phyloP scores from a whole-genome alignment of 23 tunicate species.

The Diplosoma virens region DNA sequence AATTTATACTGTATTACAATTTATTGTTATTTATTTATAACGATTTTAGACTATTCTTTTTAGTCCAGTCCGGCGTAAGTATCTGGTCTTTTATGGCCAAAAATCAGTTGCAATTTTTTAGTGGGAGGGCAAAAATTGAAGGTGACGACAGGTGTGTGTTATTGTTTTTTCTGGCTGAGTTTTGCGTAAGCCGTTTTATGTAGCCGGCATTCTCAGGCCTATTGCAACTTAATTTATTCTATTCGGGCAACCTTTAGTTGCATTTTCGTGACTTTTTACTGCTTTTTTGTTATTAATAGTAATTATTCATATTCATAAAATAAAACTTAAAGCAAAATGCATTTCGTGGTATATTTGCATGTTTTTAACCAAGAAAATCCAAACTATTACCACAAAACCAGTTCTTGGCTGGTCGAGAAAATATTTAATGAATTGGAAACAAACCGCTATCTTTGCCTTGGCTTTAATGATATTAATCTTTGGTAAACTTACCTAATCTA shows the following conservation, averaged over 20 bases:
- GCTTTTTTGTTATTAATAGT: conserved; percentile 20
- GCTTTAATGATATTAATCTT: too few species aligned
- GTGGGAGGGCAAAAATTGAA: background rate
- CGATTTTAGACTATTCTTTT: conserved; percentile 8
- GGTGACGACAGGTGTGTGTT: conserved; percentile 28
- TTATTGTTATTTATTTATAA: conserved; percentile 17
- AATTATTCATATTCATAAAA: conserved; percentile 32
- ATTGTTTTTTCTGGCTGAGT: conserved; percentile 3
- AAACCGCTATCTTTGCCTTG: too few species aligned
- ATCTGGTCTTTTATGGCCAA: background rate
- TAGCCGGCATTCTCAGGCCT: conserved; percentile 29
- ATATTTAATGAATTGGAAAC: too few species aligned
- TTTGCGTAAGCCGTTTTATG: background rate
- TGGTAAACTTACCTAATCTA: too few species aligned
- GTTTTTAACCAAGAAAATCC: too few species aligned
- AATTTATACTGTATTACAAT: conserved; percentile 13
- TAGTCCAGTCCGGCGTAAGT: background rate
- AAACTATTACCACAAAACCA: too few species aligned
- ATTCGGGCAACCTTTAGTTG: conserved; percentile 10
- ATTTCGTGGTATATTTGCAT: too few species aligned
- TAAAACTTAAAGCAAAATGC: too few species aligned
- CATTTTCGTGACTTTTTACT: conserved; percentile 11
- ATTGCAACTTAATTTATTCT: conserved; percentile 34
- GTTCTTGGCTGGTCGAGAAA: too few species aligned
- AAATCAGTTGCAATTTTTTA: conserved; percentile 18